A percentile compares a stretch with the other conserved stretches of the same genome.
These are phyloP conservation scores for Gonocerus acuteangulatus DNA, from an alignment of 2,888 invertebrate species.

Conservation along the genomic window DNA sequence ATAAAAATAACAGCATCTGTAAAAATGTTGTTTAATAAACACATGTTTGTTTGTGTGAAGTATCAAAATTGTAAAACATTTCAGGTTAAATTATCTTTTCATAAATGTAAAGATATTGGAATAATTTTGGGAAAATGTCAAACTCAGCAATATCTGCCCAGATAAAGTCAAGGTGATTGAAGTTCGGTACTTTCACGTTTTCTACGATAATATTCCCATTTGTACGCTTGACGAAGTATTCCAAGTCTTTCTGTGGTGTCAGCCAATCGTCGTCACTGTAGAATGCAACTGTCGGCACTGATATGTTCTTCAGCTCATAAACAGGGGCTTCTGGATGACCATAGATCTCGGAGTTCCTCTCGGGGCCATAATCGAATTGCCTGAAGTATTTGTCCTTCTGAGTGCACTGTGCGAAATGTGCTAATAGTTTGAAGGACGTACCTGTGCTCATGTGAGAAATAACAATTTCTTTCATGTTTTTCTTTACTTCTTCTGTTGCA, in stretches of 20 bases:
- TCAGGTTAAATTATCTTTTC: no score
- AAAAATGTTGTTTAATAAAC: no score
- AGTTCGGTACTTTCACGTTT: constrained; percentile 33
- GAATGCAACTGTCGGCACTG: constrained; percentile 53
- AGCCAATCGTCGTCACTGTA: constrained; percentile 58
- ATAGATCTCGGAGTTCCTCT: constrained; percentile 47
- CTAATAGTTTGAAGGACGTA: constrained; percentile 25
- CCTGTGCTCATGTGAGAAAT: constrained; percentile 23
- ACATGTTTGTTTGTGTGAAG: no score
- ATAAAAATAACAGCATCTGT: no score
- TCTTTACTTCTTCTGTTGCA: constrained; percentile 17
- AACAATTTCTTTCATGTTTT: constrained; percentile 16
- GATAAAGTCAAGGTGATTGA: constrained; percentile 38
- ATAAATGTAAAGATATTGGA: no score
- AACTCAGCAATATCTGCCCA: constrained; percentile 30
- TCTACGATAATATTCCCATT: constrained; percentile 38
- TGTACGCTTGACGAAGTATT: constrained; percentile 41
- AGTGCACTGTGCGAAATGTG: constrained; percentile 28
- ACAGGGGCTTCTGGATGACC: constrained; percentile 50
- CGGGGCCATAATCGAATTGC: constrained; percentile 51
- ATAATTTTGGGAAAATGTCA: constrained; percentile 1
- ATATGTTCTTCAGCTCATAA: constrained; percentile 54
- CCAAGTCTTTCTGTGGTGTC: constrained; percentile 45
- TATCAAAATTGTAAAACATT: no score
- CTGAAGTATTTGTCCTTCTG: constrained; percentile 44